A percentile compares a stretch with the other conserved stretches of the same genome.
phyloP scores from a whole-genome alignment of 2,113 vertebrate species.

The Platysternon megacephalum region DNA sequence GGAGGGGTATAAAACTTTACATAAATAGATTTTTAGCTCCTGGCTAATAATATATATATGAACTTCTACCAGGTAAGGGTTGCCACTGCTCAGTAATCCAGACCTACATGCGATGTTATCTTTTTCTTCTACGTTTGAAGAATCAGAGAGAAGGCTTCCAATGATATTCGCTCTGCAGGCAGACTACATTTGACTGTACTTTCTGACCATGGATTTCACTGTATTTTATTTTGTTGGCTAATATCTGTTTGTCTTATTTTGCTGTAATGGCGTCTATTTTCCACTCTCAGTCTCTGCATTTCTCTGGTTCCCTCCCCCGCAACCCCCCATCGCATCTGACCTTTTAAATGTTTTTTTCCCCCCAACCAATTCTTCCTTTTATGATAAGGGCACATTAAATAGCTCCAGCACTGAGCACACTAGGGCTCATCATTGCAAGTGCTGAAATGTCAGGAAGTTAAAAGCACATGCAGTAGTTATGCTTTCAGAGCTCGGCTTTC shows the following conservation, averaged over 20 bases:
- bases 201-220: neutral
- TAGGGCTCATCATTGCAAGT: accelerated
- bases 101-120: accelerated
- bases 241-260: neutral
- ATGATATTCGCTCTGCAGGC: neutral
- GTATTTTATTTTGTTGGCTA: no score
- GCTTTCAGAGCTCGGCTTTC: neutral
- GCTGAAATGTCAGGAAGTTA: neutral
- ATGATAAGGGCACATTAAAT: neutral
- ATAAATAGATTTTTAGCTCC: neutral
- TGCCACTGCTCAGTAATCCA: accelerated
- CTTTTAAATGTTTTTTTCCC: accelerated
- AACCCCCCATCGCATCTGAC: neutral
- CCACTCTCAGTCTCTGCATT: accelerated
- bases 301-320: accelerated
- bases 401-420: accelerated
- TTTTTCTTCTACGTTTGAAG: accelerated
- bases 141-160: neutral
- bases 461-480: accelerated
- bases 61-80: accelerated
- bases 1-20: neutral
- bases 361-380: neutral
- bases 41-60: neutral
- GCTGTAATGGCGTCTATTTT: neutral
- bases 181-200: neutral